Conservation (phyloP, 1,140 invertebrate species). For the Nasonia giraulti region DNA sequence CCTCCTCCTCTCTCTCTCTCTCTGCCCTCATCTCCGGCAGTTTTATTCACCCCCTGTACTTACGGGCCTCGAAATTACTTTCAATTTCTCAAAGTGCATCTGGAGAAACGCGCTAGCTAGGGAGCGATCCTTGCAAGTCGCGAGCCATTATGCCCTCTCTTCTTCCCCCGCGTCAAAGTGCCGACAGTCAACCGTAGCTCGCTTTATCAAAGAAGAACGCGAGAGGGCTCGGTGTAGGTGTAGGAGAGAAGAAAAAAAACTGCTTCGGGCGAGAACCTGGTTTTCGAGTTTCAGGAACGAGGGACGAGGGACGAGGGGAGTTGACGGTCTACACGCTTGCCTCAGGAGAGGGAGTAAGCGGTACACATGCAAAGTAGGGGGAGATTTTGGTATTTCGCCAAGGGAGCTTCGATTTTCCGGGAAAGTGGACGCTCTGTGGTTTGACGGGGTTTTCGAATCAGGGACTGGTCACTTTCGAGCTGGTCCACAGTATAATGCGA, state of each 20-base stretch:
- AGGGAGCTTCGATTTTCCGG: not conserved
- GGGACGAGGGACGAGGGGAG: no score
- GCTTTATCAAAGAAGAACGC: constrained; percentile 30
- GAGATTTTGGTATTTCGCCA: not conserved
- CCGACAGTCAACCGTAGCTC: constrained; percentile 16
- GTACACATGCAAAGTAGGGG: no score
- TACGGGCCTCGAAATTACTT: constrained; percentile 48
- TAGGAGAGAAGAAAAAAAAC: not conserved
- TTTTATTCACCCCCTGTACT: constrained; percentile 40
- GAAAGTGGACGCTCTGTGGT: not conserved
- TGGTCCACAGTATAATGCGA: no score
- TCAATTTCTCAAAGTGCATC: constrained; percentile 53
- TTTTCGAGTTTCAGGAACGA: no score
- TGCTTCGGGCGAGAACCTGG: not conserved
- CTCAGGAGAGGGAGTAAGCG: no score
- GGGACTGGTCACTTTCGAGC: no score
- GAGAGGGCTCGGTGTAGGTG: no score
- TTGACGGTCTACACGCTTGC: not conserved
- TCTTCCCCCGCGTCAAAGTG: constrained; percentile 15
- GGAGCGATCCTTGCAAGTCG: constrained; percentile 22
- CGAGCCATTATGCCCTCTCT: constrained; percentile 11
- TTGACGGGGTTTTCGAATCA: not conserved
- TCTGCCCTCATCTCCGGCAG: constrained; percentile 27
- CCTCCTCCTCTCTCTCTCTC: no score
- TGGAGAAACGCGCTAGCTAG: not conserved